Conservation (phyloP, 1,140 invertebrate genomes). For the Leptopilina clavipes region DNA sequence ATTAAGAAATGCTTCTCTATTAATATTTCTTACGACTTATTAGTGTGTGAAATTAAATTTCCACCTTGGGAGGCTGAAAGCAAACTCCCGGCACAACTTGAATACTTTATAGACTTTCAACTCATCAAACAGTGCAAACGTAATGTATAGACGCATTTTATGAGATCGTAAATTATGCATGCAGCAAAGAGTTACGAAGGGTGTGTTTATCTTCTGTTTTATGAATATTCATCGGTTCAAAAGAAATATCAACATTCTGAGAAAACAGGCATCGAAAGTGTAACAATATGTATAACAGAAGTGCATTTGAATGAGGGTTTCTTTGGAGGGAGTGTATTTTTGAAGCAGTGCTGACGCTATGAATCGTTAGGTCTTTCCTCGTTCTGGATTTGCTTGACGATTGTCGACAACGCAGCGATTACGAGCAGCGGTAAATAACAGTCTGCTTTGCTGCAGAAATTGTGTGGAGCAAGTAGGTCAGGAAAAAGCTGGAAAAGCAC, state of each 20-base stretch:
- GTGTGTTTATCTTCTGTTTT: constrained; percentile 4
- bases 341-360: not conserved
- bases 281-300: too few species aligned
- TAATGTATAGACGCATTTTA: constrained; percentile 13
- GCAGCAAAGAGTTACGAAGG: constrained; percentile 1
- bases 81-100: not conserved
- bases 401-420: constrained; percentile 7
- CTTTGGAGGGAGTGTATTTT: too few species aligned
- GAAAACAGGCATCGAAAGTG: constrained; percentile 1
- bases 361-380: not conserved
- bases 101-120: constrained; percentile 7
- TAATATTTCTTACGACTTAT: too few species aligned
- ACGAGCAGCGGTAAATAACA: constrained; percentile 15
- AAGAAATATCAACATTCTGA: constrained; percentile 20
- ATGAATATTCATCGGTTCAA: not conserved
- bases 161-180: constrained; percentile 20
- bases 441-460: constrained; percentile 11
- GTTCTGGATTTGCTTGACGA: not conserved
- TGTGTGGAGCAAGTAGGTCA: constrained; percentile 9
- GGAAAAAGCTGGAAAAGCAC: constrained; percentile 3
- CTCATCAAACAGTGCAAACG: constrained; percentile 15
- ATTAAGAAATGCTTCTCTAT: too few species aligned
- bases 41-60: constrained; percentile 2
- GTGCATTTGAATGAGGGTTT: too few species aligned
- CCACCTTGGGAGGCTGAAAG: not conserved